Conservation (phyloP, 2,113 vertebrate genomes). For the Eidolon helvum region DNA sequence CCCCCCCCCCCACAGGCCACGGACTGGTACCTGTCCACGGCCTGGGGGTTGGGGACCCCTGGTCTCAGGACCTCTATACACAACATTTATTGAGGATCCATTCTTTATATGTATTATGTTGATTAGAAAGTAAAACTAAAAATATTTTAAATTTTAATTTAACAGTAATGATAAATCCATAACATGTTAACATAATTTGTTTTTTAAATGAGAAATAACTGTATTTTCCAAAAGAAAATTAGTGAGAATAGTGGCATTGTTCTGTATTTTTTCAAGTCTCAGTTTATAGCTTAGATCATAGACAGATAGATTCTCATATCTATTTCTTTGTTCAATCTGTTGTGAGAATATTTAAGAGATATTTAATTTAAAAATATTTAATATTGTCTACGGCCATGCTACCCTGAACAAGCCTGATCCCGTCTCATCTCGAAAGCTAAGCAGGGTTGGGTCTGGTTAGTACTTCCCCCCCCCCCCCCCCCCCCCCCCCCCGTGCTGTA, state of each 20-base stretch:
- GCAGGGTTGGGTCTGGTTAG: no score
- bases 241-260: not conserved
- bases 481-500: no score
- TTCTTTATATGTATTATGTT: conserved; percentile 5
- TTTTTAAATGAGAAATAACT: conserved; percentile 32
- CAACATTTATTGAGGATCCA: conserved; percentile 16
- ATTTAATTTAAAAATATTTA: not conserved
- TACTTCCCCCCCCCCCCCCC: no score
- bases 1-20: no score
- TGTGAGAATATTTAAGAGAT: conserved; percentile 12
- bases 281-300: not conserved
- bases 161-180: not conserved
- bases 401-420: no score
- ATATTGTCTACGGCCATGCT: no score
- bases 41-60: not conserved
- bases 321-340: conserved; percentile 20
- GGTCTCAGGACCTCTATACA: not conserved
- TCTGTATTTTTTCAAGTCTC: conserved; percentile 32
- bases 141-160: conserved; percentile 17
- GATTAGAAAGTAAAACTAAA: conserved; percentile 41
- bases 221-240: not conserved
- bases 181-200: not conserved
- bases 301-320: not conserved
- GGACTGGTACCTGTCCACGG: no score
- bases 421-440: no score